Evolutionary conservation across 2,113 vertebrate genomes (phyloP), one percentile per base, ranked within the genome.

Genomic region (Leptosomus discolor): DNA sequence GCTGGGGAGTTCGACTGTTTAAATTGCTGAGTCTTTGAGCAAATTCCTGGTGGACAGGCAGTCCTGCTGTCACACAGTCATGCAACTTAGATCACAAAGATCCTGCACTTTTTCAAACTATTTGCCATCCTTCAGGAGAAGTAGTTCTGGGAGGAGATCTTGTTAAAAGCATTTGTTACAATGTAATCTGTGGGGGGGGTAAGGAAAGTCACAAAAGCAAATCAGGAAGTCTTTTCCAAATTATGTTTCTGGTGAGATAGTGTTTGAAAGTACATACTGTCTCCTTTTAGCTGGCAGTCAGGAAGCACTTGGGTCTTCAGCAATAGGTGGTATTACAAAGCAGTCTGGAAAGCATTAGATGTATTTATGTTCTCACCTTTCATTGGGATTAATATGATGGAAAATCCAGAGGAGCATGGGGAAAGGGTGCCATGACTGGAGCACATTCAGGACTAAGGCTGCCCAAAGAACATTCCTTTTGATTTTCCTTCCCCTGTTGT

Each of bases 21-120:
- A 81, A 77, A 92, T 50, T 94, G 51, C 94, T 96, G 76, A 97
- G 90, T 93, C 85, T 97, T 97, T 90, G 86, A 95, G 56, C 94
- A 97, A 96, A 94, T 94, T 96, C 94, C 88, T 88, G 60, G 93
- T 94, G 91, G 96, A 94, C 80, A 45, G 89, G 78, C 41, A 37
- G 91, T 94, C 94, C 90, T 96, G 86, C 78, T 91, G 85, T 94
- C 73, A 97, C 60, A 65, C n/a, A 96, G 56, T 41, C 86, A 51
- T 71, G 67, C 75, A 85, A 89, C 34, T 94, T 80, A 81, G 87
- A 92, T 79, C 65, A 94, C 74, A 93, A 90, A 92, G 45, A 76
- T 94, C 58, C 78, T 76, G 41, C 37, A 70, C n/a, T 94, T 78
- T 87, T 61, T 79, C 90, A 96, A 93, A 81, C 73, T 92, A 91